Conservation (phyloP, 37 sponge, comb jelly and placozoan genomes). For the Cliona cf. orientalis region DNA sequence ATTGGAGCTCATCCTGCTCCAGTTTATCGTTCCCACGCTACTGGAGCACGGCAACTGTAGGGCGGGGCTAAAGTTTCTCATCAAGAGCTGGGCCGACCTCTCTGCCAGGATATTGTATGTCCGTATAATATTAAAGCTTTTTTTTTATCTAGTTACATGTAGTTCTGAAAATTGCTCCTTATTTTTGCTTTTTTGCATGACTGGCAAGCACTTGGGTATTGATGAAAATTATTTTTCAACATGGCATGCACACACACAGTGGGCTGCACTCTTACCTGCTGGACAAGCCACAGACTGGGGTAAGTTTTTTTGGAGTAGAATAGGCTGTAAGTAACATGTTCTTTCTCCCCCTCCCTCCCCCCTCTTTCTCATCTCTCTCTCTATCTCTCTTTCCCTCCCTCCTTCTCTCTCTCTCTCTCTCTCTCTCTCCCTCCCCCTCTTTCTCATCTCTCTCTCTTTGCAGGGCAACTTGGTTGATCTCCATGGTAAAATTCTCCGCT, state of each 20-base stretch:
- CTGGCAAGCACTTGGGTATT: no score
- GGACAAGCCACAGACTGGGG: conserved; percentile 79
- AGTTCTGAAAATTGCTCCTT: neutral
- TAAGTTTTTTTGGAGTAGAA: no score
- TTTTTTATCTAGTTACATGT: neutral
- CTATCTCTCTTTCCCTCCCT: neutral
- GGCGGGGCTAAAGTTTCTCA: conserved; percentile 61
- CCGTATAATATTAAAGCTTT: neutral
- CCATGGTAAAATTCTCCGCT: conserved; percentile 57
- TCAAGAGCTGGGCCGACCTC: conserved; percentile 65
- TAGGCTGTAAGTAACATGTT: neutral
- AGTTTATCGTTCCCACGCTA: conserved; percentile 88
- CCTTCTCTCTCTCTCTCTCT: neutral
- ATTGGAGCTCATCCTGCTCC: conserved; percentile 89
- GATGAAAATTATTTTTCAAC: no score
- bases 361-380: neutral
- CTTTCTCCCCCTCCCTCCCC: no score
- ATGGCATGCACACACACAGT: no score
- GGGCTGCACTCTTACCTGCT: conserved; percentile 89
- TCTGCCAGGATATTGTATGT: conserved; percentile 78
- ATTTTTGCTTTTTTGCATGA: neutral
- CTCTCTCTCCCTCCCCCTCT: neutral
- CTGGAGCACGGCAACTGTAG: conserved; percentile 91
- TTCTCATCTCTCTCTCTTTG: neutral
- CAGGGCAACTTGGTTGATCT: conserved; percentile 80